Base-by-base conservation (phyloP, 1,140 invertebrate genomes). In the Drosophila micromelanica region DNA sequence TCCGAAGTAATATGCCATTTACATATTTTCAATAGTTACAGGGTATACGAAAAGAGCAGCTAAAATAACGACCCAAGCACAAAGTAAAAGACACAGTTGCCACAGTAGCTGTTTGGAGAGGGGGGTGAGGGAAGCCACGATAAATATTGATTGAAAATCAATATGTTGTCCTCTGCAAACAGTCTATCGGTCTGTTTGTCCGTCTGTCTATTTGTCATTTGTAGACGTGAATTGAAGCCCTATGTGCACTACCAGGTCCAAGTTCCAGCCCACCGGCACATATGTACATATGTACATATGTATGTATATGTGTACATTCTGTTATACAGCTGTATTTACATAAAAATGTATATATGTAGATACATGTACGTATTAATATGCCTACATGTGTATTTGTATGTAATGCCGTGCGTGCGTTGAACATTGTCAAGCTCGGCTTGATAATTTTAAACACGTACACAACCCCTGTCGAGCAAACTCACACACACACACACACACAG, bases 111-210 rank as follows among this genome's bases (percentile, higher is more conserved):
- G 7, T 8, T 35, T 8, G 32, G 0, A 27, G 27, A 17, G 27
- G 32, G 7, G 1, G 8, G 42, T 12, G 60, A n/a, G 40, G 40
- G 52, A 61, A 46, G 78, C 80, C 73, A 80, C 73, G 63, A 73
- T 80, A 76, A 82, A 79, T 87, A 87, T 87, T 87, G 82, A 87
- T 87, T 87, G 82, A 89, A 87, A 87, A 87, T 87, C 82, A 87
- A 87, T 87, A 87, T 84, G 62, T 69, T 73, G 65, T 56, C 5
- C 55, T 57, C 54, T n/a, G 3, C 32, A 8, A 23, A 20, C 35
- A 35, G 38, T 49, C 13, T 7, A 5, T 63, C 27, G n/a, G 17
- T 46, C 30, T 20, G 6, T 38, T 3, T 59, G 12, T 32, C 61
- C 20, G 32, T 55, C 27, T 43, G 32, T 48, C 63, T 54, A 23